Evolutionary conservation across 2,888 invertebrate genomes (phyloP).

Genomic region (Notodonta ziczac): DNA sequence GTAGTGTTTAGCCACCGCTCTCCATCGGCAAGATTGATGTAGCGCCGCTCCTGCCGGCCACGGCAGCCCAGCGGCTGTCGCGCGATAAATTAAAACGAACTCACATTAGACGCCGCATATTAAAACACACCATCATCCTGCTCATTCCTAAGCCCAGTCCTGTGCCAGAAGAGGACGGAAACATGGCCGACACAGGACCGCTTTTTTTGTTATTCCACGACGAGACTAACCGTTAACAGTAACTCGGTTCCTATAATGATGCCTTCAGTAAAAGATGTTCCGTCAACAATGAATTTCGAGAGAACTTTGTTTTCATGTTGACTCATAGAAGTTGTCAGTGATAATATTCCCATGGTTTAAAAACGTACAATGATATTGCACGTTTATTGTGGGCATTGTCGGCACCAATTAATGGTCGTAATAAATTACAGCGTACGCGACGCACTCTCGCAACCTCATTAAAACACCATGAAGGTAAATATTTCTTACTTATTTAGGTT

Average conservation of each 20-base stretch:
- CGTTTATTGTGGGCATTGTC: slow-evolving; percentile 6
- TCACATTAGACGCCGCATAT: slow-evolving; percentile 72
- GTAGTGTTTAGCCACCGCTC: slow-evolving; percentile 56
- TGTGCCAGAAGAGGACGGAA: slow-evolving; percentile 66
- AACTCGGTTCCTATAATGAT: slow-evolving; percentile 73
- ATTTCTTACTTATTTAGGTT: slow-evolving; percentile 81
- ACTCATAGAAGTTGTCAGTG: slow-evolving; percentile 34
- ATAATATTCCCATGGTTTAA: slow-evolving; percentile 15
- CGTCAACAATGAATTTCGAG: slow-evolving; percentile 41
- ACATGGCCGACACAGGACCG: slow-evolving; percentile 64
- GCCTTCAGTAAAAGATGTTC: slow-evolving; percentile 55
- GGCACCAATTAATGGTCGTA: slow-evolving; percentile 18
- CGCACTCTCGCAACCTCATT: slow-evolving; percentile 29
- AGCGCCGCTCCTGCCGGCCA: slow-evolving; percentile 62
- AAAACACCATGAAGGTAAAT: slow-evolving; percentile 67
- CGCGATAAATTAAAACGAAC: slow-evolving; percentile 80
- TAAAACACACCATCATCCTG: slow-evolving; percentile 67
- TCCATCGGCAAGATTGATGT: slow-evolving; percentile 74
- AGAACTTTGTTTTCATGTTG: slow-evolving; percentile 40
- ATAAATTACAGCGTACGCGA: slow-evolving; percentile 23
- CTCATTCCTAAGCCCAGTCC: slow-evolving; percentile 58
- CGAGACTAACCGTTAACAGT: slow-evolving; percentile 73
- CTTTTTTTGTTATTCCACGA: slow-evolving; percentile 77
- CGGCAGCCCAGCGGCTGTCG: slow-evolving; percentile 75
- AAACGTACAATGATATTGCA: background rate